Conservation (phyloP, 2,113 vertebrate species). For the Limanda limanda region DNA sequence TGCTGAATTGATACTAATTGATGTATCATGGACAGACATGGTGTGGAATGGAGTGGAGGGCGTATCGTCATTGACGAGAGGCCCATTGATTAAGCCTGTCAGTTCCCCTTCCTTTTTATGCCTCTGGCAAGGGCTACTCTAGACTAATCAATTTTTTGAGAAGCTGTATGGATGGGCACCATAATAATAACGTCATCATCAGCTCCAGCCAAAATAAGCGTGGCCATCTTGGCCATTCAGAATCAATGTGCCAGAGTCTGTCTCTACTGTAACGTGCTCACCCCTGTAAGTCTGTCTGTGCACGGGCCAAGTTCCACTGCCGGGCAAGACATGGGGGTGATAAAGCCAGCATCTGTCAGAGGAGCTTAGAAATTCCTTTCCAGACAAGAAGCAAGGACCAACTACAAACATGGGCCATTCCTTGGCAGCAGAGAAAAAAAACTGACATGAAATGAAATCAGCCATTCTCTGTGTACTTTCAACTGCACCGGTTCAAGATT, state of each 20-base stretch:
- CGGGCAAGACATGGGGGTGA: constrained; percentile 67
- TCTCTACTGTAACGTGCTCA: constrained; percentile 46
- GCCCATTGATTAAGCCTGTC: constrained; percentile 73
- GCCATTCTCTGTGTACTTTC: constrained; percentile 82
- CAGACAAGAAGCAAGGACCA: constrained; percentile 75
- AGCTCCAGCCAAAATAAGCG: constrained; percentile 63
- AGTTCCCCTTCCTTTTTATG: constrained; percentile 69
- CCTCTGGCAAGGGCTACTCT: constrained; percentile 62
- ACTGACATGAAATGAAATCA: constrained; percentile 75
- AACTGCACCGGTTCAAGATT: constrained; percentile 73
- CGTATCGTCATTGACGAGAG: constrained; percentile 70
- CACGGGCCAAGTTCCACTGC: constrained; percentile 55
- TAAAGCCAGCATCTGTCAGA: constrained; percentile 79
- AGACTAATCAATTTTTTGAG: constrained; percentile 71
- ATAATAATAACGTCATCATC: constrained; percentile 72
- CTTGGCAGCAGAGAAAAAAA: constrained; percentile 75
- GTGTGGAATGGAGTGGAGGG: constrained; percentile 68
- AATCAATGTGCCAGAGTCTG: constrained; percentile 60
- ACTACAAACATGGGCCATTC: constrained; percentile 73
- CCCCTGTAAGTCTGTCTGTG: constrained; percentile 63
- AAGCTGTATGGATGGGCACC: constrained; percentile 49
- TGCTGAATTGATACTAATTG: constrained; percentile 67
- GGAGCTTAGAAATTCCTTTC: constrained; percentile 79
- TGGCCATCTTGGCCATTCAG: constrained; percentile 57
- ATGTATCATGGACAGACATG: constrained; percentile 62